A percentile compares a stretch with the other conserved stretches of the same genome.
phyloP scores from a whole-genome alignment of 23 tunicate genomes.

The Aplidium turbinatum region DNA sequence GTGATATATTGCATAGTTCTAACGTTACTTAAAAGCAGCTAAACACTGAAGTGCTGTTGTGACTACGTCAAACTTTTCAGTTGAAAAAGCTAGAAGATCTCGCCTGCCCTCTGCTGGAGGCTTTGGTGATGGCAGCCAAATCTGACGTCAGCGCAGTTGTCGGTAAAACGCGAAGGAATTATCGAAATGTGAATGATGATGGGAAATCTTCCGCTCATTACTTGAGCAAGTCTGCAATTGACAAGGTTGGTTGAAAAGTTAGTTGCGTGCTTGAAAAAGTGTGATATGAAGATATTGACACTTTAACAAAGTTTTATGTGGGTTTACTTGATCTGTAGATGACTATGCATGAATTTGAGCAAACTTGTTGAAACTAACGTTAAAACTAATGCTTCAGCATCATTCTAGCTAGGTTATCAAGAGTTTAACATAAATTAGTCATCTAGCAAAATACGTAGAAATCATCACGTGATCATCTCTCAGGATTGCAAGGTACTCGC shows the following conservation, averaged over 20 bases:
- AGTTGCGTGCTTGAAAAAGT: background rate
- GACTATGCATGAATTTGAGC: too few species aligned
- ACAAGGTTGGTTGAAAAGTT: conserved; percentile 46
- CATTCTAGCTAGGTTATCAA: too few species aligned
- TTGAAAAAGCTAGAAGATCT: conserved; percentile 67
- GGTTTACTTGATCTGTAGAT: too few species aligned
- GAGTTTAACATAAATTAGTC: too few species aligned
- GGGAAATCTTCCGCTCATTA: conserved; percentile 95
- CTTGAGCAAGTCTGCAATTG: conserved; percentile 69
- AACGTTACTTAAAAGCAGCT: too few species aligned
- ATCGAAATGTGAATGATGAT: conserved; percentile 68
- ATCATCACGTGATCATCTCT: too few species aligned
- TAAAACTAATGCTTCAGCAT: too few species aligned
- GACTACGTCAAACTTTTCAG: conserved; percentile 1
- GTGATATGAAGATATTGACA: background rate
- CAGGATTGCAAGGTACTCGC: conserved; percentile 91
- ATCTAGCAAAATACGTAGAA: too few species aligned
- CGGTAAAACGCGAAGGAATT: conserved; percentile 77
- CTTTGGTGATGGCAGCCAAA: conserved; percentile 82
- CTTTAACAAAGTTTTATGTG: background rate
- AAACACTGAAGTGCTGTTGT: conserved; percentile 1
- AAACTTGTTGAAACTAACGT: too few species aligned
- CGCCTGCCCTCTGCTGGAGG: conserved; percentile 93
- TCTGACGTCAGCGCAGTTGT: conserved; percentile 86
- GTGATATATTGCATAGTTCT: too few species aligned